Evolutionary conservation across 1,140 invertebrate genomes (phyloP).

Genomic region (Macrobrachium rosenbergii): DNA sequence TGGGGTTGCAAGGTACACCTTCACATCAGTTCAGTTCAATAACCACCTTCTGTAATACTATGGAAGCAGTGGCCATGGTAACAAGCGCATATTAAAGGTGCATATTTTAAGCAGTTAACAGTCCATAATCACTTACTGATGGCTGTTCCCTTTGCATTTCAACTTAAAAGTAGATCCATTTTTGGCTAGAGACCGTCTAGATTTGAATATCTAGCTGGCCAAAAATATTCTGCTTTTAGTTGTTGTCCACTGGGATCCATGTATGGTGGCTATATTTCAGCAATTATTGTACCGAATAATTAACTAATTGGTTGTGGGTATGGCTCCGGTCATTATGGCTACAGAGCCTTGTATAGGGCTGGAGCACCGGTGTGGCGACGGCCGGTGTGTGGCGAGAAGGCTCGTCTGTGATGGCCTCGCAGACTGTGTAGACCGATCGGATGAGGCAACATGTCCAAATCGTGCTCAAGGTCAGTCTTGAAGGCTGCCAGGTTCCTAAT

Average conservation of each 20-base stretch:
- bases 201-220: no score
- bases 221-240: not conserved
- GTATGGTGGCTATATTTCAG: not conserved
- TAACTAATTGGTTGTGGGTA: conserved; percentile 17
- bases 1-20: no score
- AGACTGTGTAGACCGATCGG: conserved; percentile 51
- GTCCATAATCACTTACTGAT: no score
- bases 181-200: no score
- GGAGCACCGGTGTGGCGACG: conserved; percentile 56
- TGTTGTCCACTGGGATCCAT: not conserved
- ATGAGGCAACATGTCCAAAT: conserved; percentile 49
- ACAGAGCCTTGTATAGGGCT: conserved; percentile 52
- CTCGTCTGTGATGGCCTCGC: conserved; percentile 51
- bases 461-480: conserved; percentile 46
- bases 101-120: no score
- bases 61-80: no score
- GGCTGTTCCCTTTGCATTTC: no score
- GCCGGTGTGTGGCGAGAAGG: conserved; percentile 50
- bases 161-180: no score
- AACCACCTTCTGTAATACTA: no score
- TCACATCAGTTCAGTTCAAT: no score
- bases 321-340: conserved; percentile 29
- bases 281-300: not conserved
- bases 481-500: no score
- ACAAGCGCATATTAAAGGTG: no score